These are phyloP conservation scores for Pocillopora grandis DNA, from an alignment of 92 coral and sea anemone genomes.

Conservation along the genomic window DNA sequence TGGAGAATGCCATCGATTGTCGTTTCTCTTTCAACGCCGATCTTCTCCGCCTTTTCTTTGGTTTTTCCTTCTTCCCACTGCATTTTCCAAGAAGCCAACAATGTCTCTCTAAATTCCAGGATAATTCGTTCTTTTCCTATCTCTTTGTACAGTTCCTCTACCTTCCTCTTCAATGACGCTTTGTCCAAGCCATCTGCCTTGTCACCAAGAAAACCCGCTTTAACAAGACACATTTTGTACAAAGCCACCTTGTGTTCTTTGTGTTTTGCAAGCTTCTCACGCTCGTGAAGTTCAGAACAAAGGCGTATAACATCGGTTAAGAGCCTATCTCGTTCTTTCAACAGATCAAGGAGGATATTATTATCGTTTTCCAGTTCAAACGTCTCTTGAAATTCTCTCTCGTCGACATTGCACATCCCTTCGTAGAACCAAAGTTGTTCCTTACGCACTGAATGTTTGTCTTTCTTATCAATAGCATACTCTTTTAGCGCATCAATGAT, in stretches of 20 bases:
- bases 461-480: neutral
- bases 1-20: constrained; percentile 25
- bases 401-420: neutral
- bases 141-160: constrained; percentile 18
- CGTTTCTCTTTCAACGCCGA: neutral
- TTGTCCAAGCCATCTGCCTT: neutral
- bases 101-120: neutral
- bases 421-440: constrained; percentile 22
- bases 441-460: neutral
- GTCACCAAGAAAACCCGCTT: neutral
- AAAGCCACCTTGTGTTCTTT: neutral
- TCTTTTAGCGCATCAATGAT: constrained; percentile 13
- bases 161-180: neutral
- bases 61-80: constrained; percentile 20
- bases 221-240: neutral
- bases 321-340: neutral
- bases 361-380: neutral
- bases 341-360: neutral
- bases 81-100: neutral
- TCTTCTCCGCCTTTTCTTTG: neutral
- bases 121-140: neutral
- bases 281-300: neutral
- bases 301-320: neutral
- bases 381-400: neutral
- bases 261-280: neutral